Base-by-base conservation (phyloP, 2,797 vertebrate genomes). In the Tympanoctomys barrerae region DNA sequence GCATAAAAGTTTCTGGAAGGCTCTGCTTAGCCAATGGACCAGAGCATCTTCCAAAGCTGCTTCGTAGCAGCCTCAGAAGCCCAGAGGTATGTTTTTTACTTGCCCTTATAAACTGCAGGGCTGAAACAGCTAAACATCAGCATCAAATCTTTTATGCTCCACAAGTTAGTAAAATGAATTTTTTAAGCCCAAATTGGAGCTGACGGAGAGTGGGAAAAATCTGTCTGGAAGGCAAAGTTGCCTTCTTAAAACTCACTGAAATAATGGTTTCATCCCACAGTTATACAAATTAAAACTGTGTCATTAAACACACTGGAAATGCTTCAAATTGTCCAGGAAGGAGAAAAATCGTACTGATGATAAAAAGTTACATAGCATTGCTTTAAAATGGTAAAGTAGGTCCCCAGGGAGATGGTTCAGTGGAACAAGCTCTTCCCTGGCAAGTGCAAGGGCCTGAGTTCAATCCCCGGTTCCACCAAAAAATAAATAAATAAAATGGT, bases 111-210 rank as follows among this genome's bases (percentile, higher is more conserved):
- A 78, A 84, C 62, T 42, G 64, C 52, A 78, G 14, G 0, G 0
- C 46, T 64, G 62, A 85, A 85, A 95, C 13, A 84, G 78, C 82
- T 94, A 70, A 87, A 59, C 77, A 83, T 64, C 80, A 87, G 68
- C 89, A 91, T n/a, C 70, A 91, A 66, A 87, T 95, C 84, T 77
- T 90, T 94, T 71, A 94, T 19, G 54, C 87, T 92, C 66, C 82
- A 82, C 61, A 84, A 94, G 66, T 95, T 90, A 91, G 82, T 91
- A 87, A 96, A 96, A 89, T 83, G 75, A 95, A 86, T 83, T 89
- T 87, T 90, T 95, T 4, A 71, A 92, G 52, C 86, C 52, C 82
- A 94, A 88, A 96, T 96, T 89, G 91, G 88, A 93, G 79, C 87
- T 91, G 64, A 87, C 93, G 66, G 82, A 86, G 14, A 21, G 64